These are phyloP conservation scores for Sceloporus undulatus DNA, from an alignment of 2,113 vertebrate genomes.

Conservation along the genomic window DNA sequence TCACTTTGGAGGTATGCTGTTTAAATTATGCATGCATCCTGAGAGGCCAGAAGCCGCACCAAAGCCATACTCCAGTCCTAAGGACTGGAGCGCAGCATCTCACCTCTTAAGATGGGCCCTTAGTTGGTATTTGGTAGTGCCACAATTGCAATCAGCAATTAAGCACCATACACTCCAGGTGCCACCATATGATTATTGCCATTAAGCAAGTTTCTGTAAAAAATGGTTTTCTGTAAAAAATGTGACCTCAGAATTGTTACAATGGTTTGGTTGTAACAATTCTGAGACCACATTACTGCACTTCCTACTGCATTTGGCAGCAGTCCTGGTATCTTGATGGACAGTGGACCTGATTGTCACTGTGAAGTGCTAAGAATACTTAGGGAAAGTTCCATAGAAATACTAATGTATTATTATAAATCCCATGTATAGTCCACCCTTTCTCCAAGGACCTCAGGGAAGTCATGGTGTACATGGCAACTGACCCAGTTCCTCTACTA, in stretches of 20 bases:
- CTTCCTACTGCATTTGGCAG: neutral
- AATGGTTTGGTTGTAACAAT: neutral
- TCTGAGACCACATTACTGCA: neutral
- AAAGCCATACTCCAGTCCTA: too few relatives aligned
- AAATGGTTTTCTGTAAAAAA: slow-evolving; percentile 4
- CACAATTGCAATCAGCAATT: neutral
- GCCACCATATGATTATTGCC: neutral
- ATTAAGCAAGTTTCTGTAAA: neutral
- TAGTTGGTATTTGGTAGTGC: slow-evolving; percentile 3
- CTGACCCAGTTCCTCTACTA: neutral
- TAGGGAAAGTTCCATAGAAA: neutral
- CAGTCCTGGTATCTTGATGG: neutral
- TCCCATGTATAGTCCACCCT: neutral
- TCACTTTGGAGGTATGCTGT: too few relatives aligned
- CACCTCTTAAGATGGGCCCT: neutral
- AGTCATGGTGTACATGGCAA: neutral
- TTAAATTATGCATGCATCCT: too few relatives aligned
- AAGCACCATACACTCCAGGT: neutral
- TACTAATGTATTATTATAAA: slow-evolving; percentile 6
- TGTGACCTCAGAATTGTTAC: too few relatives aligned
- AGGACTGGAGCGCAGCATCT: too few relatives aligned
- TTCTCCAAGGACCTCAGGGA: neutral
- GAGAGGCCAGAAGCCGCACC: too few relatives aligned
- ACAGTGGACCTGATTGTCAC: neutral
- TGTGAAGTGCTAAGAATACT: neutral